phyloP scores from a whole-genome alignment of 2,888 invertebrate genomes.

The Scrobipalpa atriplicella region DNA sequence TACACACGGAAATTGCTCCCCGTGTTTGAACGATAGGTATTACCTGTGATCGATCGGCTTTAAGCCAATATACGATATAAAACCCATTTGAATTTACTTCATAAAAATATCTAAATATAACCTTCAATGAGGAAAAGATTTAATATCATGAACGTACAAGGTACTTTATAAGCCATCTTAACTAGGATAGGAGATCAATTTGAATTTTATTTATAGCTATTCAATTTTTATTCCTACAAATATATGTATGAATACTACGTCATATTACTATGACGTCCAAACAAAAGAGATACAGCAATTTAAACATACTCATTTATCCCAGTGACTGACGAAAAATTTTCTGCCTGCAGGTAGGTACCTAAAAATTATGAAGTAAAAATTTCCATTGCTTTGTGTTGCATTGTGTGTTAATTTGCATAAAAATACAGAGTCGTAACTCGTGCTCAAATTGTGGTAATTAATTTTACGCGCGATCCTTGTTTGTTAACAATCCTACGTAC shows the following conservation, averaged over 20 bases:
- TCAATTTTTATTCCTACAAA: no score
- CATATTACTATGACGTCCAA: no score
- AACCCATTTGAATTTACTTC: neutral
- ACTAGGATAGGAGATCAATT: no score
- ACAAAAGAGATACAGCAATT: neutral
- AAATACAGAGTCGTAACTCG: slow-evolving; percentile 30
- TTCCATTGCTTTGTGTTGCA: neutral
- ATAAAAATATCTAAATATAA: no score
- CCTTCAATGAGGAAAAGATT: no score
- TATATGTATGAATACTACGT: no score
- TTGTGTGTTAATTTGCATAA: slow-evolving; percentile 13
- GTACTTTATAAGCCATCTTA: no score
- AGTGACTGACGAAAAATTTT: neutral
- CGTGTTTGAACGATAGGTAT: slow-evolving; percentile 7
- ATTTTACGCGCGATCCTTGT: neutral
- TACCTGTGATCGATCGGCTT: slow-evolving; percentile 29
- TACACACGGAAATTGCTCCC: slow-evolving; percentile 14
- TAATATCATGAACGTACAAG: no score
- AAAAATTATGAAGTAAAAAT: slow-evolving; percentile 5
- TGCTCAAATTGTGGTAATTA: slow-evolving; percentile 34
- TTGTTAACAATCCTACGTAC: neutral
- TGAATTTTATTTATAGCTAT: no score
- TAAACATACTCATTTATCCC: no score
- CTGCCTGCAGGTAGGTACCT: neutral
- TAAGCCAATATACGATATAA: slow-evolving; percentile 37